Evolutionary conservation across 2,113 vertebrate species (phyloP).

Genomic region (Sardina pilchardus): DNA sequence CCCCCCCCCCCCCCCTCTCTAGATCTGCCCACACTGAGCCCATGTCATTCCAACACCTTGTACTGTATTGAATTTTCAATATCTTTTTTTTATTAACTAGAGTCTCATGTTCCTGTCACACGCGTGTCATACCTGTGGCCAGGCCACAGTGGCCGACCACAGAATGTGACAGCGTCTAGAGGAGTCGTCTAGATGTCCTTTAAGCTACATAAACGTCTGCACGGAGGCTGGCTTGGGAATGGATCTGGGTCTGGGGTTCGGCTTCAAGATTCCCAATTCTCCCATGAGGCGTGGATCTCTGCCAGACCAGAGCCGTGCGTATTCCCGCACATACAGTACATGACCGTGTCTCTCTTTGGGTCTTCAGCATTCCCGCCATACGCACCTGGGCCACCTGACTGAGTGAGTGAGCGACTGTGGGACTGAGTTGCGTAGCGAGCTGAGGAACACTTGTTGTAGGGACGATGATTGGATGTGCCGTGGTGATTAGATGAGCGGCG

Average conservation of each 20-base stretch:
- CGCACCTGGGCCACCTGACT: not conserved
- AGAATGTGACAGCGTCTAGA: constrained; percentile 43
- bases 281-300: not conserved
- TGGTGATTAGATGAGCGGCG: constrained; percentile 57
- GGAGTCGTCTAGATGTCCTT: constrained; percentile 45
- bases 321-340: not conserved
- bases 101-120: constrained; percentile 63
- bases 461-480: constrained; percentile 7
- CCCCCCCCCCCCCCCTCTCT: constrained; percentile 22
- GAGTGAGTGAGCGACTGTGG: not conserved
- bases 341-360: not conserved
- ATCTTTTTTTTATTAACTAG: constrained; percentile 10
- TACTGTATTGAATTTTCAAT: constrained; percentile 57
- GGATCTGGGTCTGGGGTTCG: not conserved
- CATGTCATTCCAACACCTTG: constrained; percentile 58
- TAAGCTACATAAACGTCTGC: constrained; percentile 4
- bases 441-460: constrained; percentile 27
- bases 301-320: not conserved
- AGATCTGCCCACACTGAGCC: not conserved
- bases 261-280: not conserved
- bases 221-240: not conserved
- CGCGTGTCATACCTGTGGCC: constrained; percentile 56
- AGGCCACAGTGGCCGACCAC: constrained; percentile 39
- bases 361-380: not conserved
- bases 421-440: constrained; percentile 36